Evolutionary conservation across 2,888 invertebrate species (phyloP), one percentile per base, ranked within the genome.

Genomic region (Keiferia lycopersicella): DNA sequence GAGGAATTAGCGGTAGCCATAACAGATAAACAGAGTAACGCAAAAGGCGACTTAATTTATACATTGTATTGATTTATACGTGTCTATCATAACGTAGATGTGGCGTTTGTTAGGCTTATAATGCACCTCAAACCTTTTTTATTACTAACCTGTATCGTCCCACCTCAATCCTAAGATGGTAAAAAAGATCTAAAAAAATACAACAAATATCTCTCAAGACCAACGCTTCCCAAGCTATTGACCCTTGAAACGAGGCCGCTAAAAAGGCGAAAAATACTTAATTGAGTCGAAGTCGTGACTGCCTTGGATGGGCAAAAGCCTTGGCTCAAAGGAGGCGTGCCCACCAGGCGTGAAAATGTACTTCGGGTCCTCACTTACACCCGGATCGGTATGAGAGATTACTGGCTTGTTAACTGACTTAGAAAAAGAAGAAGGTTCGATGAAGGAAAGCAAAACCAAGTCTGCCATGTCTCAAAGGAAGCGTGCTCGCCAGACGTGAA

Each of bases 361-460:
- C 72, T 69, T 58, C 30, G n/a, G n/a, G n/a, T n/a, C n/a, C n/a
- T n/a, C n/a, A n/a, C 56, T 71, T 78, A 76, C 72, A 82, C 84
- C 83, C 84, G 83, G 79, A 78, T 78, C 64, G 69, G 66, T 71
- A 66, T 65, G 71, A 64, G 71, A 81, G 83, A 82, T 82, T 80
- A 75, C 72, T 72, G 72, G 70, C 77, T 41, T 41, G 2, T 41
- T 41, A 3, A 14, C 41, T 14, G 12, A 41, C 12, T 14, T 41
- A 14, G 3, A 41, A 41, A 41, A 41, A 41, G 14, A 41, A 12
- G 14, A 12, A 14, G 2, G 14, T 41, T 41, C 14, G 26, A 26
- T 4, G 26, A 26, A 26, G 26, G 26, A n/a, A n/a, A n/a, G n/a
- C n/a, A n/a, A n/a, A n/a, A n/a, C n/a, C n/a, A n/a, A n/a, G n/a